Conservation (phyloP, 2,888 invertebrate genomes). For the Adineta ricciae region DNA sequence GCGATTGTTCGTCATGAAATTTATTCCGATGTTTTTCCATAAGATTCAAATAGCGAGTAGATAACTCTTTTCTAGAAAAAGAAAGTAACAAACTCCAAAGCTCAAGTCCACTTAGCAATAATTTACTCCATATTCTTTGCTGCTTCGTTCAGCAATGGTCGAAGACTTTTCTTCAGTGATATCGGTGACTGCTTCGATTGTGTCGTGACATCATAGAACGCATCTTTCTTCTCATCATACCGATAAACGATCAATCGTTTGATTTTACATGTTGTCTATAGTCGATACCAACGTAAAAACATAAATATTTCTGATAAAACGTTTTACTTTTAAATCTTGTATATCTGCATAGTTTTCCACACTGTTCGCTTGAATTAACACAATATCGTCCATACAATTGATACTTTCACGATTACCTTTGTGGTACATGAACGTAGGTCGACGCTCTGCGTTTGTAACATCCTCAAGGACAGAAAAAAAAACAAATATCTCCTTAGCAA, state of each 20-base stretch:
- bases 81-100: not conserved
- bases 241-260: constrained; percentile 16
- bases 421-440: not conserved
- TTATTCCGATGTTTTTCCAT: not conserved
- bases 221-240: not conserved
- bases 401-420: constrained; percentile 16
- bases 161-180: not conserved
- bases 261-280: constrained; percentile 18
- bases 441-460: not conserved
- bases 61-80: not conserved
- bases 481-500: constrained; percentile 79
- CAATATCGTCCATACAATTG: constrained; percentile 3
- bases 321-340: constrained; percentile 1
- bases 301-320: not conserved
- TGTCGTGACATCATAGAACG: not conserved
- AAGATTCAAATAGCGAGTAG: not conserved
- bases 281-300: not conserved
- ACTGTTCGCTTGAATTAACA: not conserved
- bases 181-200: too few relatives aligned
- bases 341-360: not conserved
- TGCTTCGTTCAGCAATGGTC: not conserved
- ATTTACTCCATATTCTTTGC: not conserved
- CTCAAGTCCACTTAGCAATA: too few relatives aligned
- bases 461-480: constrained; percentile 68
- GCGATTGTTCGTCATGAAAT: not conserved